Evolutionary conservation across 2,888 invertebrate species (phyloP).

Genomic region (Mesorhabditis sp.): DNA sequence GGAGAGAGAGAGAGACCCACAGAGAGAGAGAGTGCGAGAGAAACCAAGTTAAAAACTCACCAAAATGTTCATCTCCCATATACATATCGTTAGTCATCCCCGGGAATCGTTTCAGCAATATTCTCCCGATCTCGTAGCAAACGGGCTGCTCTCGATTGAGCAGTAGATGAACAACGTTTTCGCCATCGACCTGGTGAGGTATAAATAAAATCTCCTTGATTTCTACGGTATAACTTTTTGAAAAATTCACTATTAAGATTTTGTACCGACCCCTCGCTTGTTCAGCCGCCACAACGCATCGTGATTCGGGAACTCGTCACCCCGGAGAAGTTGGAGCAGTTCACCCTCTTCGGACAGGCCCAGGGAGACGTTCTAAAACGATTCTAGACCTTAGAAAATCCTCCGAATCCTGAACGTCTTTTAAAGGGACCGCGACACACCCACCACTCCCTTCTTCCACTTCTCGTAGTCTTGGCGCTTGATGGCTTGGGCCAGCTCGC

Average conservation of each 20-base stretch:
- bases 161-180: slow-evolving; percentile 86
- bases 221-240: neutral
- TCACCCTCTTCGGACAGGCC: slow-evolving; percentile 77
- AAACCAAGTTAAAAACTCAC: slow-evolving; percentile 63
- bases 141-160: slow-evolving; percentile 63
- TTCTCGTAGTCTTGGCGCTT: slow-evolving; percentile 77
- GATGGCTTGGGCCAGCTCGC: slow-evolving; percentile 74
- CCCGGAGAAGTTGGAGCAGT: slow-evolving; percentile 63
- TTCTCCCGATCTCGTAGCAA: slow-evolving; percentile 71
- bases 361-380: slow-evolving; percentile 46
- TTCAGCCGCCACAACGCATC: slow-evolving; percentile 96
- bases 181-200: slow-evolving; percentile 69
- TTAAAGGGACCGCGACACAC: slow-evolving; percentile 8
- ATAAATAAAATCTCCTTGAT: neutral
- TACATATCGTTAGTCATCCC: slow-evolving; percentile 86
- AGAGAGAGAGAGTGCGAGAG: too few species aligned
- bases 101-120: slow-evolving; percentile 67
- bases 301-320: slow-evolving; percentile 54
- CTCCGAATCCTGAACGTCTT: neutral
- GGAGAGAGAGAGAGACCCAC: too few species aligned
- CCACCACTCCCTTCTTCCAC: slow-evolving; percentile 67
- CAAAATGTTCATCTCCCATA: slow-evolving; percentile 93
- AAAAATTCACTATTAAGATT: neutral
- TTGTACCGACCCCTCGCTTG: slow-evolving; percentile 74
- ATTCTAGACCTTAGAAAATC: too few species aligned